Evolutionary conservation across 2,888 invertebrate genomes (phyloP), one percentile per base, ranked within the genome.

Genomic region (Epistrophe grossulariae): DNA sequence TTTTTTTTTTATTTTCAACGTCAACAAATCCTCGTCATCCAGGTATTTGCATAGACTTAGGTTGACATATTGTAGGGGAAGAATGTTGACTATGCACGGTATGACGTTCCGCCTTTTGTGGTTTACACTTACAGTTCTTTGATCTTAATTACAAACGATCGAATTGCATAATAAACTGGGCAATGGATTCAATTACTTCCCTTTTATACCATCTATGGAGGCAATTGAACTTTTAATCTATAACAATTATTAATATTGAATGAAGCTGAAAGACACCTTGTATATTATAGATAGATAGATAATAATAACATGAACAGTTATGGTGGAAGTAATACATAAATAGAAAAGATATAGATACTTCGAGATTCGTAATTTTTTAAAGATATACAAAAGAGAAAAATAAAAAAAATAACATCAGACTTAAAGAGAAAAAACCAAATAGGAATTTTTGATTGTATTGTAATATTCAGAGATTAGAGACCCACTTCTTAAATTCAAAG

Each of bases 111-210:
- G 79, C 55, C 83, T 76, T 83, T 83, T 83, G 87, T 83, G 87
- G 87, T 87, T 79, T 76, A 79, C 79, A 83, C 79, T 76, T 83
- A 87, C 87, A 83, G 87, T 87, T 79, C 83, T 87, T 87, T 87
- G 87, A 87, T 87, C 87, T 87, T 83, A 83, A 87, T 87, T 87
- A 55, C 79, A 76, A 66, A 72, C 83, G 87, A 87, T 87, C 31
- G 83, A 66, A 87, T 83, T 83, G 87, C 87, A 87, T 87, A 83
- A 87, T 79, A 83, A 79, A 87, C 83, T 79, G 87, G 74, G 79
- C 87, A 79, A 59, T 50, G 45, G 72, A 43, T 83, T 71, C 60
- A 76, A 79, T 79, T 83, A 85, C 74, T 79, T 87, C 79, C 74
- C 74, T 50, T 77, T 72, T 40, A n/a, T n/a, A 52, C 50, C 43